Base-by-base conservation (phyloP, 1,140 invertebrate species). In the Neoseiulus cucumeris region DNA sequence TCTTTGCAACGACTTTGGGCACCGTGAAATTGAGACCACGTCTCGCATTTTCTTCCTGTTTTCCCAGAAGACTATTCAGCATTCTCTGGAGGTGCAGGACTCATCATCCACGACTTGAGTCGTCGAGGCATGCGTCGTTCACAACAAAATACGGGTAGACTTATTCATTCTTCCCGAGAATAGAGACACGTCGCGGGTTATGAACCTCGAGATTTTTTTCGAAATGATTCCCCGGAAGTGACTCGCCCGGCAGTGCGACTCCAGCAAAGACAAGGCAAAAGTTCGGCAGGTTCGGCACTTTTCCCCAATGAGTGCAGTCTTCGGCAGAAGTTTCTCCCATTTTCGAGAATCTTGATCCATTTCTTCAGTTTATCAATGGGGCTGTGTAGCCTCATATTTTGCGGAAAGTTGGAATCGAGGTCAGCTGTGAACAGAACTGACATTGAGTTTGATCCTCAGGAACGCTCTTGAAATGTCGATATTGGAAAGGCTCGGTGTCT, bases 341-440 rank as follows among this genome's bases (percentile, higher is more conserved):
- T 85, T 75, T 97, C 92, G 22, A 98, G 80, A 59, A 96, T 92
- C 76, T 92, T 94, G 68, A 97, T 94, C 94, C 93, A 97, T 74
- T 95, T 95, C 74, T 94, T 92, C 66, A 98, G 77, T 77, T 95
- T 96, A 69, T 82, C 85, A 72, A 97, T 97, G 41, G 97, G 78
- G 75, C 91, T 93, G 72, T 96, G 91, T 18, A 98, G 79, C 72
- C 92, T 85, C 78, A 89, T 87, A 5, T 91, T 85, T 9, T 87
- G 87, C 9, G 90, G 87, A 66, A 87, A 84, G 42, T 74, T 77
- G 65, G 94, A 96, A 78, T 97, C 91, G 78, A 97, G 97, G 78
- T 97, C 93, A 55, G 84, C 86, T 0, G 89, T 88, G 76, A 98
- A 98, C 75, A 95, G 90, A 55, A 82, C n/a, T n/a, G n/a, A n/a